phyloP scores from a whole-genome alignment of 2,797 vertebrate genomes.

The Bucorvus abyssinicus region DNA sequence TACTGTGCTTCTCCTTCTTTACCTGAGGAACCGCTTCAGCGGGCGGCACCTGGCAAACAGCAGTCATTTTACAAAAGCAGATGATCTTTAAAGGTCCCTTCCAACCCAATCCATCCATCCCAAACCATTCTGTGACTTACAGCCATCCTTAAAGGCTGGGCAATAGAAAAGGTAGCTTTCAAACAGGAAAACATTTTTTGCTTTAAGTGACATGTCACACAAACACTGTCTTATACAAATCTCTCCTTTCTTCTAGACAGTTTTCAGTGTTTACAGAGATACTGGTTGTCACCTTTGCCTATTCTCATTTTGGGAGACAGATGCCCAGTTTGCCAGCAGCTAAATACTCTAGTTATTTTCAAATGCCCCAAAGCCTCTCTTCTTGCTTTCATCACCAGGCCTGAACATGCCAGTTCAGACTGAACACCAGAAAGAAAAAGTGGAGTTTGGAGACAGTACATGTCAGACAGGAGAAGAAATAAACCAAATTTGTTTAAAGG shows the following conservation, averaged over 20 bases:
- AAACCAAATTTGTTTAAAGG: conserved; percentile 2
- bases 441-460: neutral
- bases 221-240: neutral
- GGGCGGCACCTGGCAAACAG: conserved; percentile 69
- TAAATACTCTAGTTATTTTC: neutral
- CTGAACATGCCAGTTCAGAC: neutral
- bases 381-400: neutral
- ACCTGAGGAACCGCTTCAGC: conserved; percentile 80
- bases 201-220: neutral
- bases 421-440: neutral
- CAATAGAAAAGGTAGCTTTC: neutral
- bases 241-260: neutral
- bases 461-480: neutral
- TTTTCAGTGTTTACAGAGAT: neutral
- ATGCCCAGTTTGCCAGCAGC: neutral
- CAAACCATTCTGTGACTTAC: neutral
- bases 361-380: neutral
- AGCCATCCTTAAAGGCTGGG: neutral
- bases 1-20: conserved; percentile 85
- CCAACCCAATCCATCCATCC: neutral
- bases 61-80: conserved; percentile 9
- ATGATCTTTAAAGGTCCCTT: neutral
- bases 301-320: neutral
- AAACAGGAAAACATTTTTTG: neutral
- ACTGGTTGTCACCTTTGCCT: neutral